phyloP scores from a whole-genome alignment of 2,797 vertebrate species.

The Apogon hyalosoma region DNA sequence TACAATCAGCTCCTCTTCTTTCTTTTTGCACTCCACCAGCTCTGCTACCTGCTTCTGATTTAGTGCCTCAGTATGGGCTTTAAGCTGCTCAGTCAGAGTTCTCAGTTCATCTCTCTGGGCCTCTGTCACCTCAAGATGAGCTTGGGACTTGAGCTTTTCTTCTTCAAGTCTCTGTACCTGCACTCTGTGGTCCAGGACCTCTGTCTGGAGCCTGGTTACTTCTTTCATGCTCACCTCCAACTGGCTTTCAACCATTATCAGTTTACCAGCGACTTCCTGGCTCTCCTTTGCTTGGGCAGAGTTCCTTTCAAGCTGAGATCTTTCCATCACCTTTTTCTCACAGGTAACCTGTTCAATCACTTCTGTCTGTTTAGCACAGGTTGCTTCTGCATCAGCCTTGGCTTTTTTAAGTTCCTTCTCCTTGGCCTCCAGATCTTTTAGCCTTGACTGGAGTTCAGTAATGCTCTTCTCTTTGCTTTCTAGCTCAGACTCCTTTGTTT shows the following conservation, averaged over 20 bases:
- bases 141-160: conserved; percentile 82
- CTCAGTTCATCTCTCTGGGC: conserved; percentile 84
- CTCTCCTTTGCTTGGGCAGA: conserved; percentile 67
- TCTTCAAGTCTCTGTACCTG: conserved; percentile 79
- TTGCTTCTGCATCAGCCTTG: conserved; percentile 80
- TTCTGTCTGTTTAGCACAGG: conserved; percentile 78
- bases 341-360: conserved; percentile 80
- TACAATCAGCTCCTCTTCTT: conserved; percentile 74
- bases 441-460: conserved; percentile 78
- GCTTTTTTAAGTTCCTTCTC: conserved; percentile 79
- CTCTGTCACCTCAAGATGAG: conserved; percentile 82
- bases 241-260: conserved; percentile 84
- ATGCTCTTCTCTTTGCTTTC: conserved; percentile 78
- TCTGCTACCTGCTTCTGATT: conserved; percentile 88
- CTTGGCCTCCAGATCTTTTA: conserved; percentile 72
- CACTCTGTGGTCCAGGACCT: conserved; percentile 83
- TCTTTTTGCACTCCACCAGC: conserved; percentile 84
- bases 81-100: conserved; percentile 86
- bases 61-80: conserved; percentile 85
- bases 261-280: conserved; percentile 74
- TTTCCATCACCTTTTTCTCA: conserved; percentile 80
- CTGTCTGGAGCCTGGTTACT: conserved; percentile 85
- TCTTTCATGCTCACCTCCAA: conserved; percentile 84
- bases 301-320: conserved; percentile 75
- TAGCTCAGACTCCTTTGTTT: conserved; percentile 78